phyloP scores from a whole-genome alignment of 2,113 vertebrate species.

The Tricholaema leucomelas region DNA sequence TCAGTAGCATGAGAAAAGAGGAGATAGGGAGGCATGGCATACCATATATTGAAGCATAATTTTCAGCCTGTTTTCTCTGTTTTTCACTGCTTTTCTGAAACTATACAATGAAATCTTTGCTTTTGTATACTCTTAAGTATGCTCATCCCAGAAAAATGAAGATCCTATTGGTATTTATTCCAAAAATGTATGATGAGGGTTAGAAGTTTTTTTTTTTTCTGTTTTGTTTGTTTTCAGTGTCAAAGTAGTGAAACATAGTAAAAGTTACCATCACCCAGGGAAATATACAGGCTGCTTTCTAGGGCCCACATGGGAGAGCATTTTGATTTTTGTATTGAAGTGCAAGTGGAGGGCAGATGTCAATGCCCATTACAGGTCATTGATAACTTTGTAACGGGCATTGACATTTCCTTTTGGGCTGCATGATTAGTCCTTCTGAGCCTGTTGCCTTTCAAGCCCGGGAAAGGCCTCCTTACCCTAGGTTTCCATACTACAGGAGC shows the following conservation, averaged over 20 bases:
- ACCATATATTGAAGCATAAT: neutral
- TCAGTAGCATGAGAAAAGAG: neutral
- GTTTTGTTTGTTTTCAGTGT: neutral
- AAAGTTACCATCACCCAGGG: neutral
- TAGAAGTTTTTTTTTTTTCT: neutral
- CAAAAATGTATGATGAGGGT: neutral
- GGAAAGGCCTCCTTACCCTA: neutral
- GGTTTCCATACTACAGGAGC: neutral
- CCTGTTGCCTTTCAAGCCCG: neutral
- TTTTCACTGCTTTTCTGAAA: neutral
- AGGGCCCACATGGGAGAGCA: neutral
- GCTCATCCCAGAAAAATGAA: neutral
- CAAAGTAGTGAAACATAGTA: neutral
- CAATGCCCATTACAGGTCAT: too few species aligned
- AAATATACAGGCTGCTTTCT: neutral
- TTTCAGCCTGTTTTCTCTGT: neutral
- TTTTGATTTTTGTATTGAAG: neutral
- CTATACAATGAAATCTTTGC: fast-evolving
- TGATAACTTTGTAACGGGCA: too few species aligned
- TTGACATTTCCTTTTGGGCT: neutral
- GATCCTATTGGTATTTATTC: neutral
- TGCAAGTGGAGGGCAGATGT: neutral
- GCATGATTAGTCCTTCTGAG: neutral
- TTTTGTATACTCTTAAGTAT: neutral
- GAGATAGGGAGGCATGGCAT: neutral